phyloP scores from a whole-genome alignment of 2,797 vertebrate genomes.

The Huso huso region DNA sequence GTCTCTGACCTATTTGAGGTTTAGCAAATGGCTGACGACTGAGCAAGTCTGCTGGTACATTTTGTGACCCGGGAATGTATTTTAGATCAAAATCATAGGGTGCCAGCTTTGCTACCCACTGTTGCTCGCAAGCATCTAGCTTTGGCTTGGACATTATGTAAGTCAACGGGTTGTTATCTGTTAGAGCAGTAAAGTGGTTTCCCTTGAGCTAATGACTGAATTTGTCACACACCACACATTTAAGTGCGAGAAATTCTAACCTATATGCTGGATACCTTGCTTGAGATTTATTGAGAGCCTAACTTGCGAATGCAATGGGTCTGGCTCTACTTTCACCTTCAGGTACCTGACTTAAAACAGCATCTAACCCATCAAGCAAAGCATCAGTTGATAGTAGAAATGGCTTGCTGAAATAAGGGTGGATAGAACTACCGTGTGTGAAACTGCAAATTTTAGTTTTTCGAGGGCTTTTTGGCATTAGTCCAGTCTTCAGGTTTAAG shows the following conservation, averaged over 20 bases:
- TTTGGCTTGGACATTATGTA: conserved; percentile 6
- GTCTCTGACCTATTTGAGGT: conserved; percentile 8
- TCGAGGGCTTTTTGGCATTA: too few relatives aligned
- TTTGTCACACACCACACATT: neutral
- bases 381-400: too few relatives aligned
- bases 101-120: too few relatives aligned
- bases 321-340: conserved; percentile 6
- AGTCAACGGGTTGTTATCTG: neutral
- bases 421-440: too few relatives aligned
- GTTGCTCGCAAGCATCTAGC: neutral
- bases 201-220: conserved; percentile 5
- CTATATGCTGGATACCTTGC: neutral
- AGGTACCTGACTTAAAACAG: neutral
- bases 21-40: too few relatives aligned
- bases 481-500: too few relatives aligned
- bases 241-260: neutral
- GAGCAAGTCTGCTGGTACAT: too few relatives aligned
- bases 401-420: too few relatives aligned
- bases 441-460: too few relatives aligned
- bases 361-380: too few relatives aligned
- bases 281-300: conserved; percentile 1
- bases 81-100: too few relatives aligned
- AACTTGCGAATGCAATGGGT: conserved; percentile 2
- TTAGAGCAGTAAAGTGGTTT: neutral
- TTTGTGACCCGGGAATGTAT: too few relatives aligned